Evolutionary conservation across 30 jellyfish, hydroid and myxozoan species (phyloP).

Genomic region (Turritopsis dohrnii): DNA sequence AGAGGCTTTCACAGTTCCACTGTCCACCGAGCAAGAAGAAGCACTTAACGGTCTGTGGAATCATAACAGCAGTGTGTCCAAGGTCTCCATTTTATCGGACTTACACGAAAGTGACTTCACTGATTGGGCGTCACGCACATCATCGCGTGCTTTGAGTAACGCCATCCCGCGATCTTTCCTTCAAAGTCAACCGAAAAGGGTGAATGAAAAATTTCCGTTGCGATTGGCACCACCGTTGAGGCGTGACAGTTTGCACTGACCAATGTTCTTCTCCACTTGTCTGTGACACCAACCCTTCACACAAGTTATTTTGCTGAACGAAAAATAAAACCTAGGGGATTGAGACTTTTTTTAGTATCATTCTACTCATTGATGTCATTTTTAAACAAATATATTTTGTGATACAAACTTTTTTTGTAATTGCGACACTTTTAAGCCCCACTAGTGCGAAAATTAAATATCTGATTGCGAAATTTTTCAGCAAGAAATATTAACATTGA

Average conservation of each 20-base stretch:
- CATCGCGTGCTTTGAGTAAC: neutral
- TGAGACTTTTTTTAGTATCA: no score
- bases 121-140: neutral
- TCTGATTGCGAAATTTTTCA: no score
- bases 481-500: no score
- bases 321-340: no score
- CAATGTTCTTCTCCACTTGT: neutral
- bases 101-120: neutral
- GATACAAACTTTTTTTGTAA: no score
- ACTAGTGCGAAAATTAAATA: no score
- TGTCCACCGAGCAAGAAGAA: constrained; percentile 31
- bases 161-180: constrained; percentile 5
- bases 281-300: no score
- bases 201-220: constrained; percentile 26
- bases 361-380: no score
- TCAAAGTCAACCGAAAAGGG: neutral
- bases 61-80: constrained; percentile 7
- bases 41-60: constrained; percentile 30
- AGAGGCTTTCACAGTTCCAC: neutral
- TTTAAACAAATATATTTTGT: no score
- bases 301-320: no score
- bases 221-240: constrained; percentile 20
- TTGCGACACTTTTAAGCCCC: no score
- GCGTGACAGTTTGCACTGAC: neutral
- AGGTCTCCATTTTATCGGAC: constrained; percentile 10